These are phyloP conservation scores for Drosophila oshimai DNA, from an alignment of 1,140 invertebrate species.

Conservation along the genomic window DNA sequence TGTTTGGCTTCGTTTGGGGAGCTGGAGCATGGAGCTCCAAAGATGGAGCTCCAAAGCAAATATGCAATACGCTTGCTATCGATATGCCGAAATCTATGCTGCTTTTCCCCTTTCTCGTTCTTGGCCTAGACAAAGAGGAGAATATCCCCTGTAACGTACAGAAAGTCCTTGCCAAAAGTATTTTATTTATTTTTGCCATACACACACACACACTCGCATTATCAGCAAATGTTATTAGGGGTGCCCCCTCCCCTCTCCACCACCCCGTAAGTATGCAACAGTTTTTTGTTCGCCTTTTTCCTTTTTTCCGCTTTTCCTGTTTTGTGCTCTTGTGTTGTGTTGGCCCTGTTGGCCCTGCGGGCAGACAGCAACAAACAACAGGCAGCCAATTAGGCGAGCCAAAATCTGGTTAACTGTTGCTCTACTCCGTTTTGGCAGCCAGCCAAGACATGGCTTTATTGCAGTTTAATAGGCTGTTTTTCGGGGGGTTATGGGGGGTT, in stretches of 20 bases:
- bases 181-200: constrained; percentile 35
- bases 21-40: too few species aligned
- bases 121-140: constrained; percentile 38
- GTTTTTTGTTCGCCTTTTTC: constrained; percentile 51
- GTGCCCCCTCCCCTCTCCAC: not conserved
- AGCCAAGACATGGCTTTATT: constrained; percentile 57
- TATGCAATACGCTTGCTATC: constrained; percentile 63
- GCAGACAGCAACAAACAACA: constrained; percentile 48
- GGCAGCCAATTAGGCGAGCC: constrained; percentile 67
- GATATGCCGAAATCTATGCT: constrained; percentile 70
- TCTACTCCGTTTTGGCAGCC: constrained; percentile 34
- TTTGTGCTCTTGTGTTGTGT: constrained; percentile 6
- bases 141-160: constrained; percentile 29
- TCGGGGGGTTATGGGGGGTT: too few species aligned
- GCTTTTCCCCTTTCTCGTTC: not conserved
- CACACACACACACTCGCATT: constrained; percentile 4
- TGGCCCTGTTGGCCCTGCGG: constrained; percentile 33
- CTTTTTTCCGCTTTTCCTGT: not conserved
- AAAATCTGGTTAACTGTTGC: constrained; percentile 53
- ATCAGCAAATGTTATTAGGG: constrained; percentile 71
- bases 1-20: constrained; percentile 30
- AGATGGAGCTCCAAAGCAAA: constrained; percentile 55
- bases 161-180: constrained; percentile 13
- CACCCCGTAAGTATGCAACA: constrained; percentile 69
- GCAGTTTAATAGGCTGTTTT: constrained; percentile 64